phyloP scores from a whole-genome alignment of 2,888 invertebrate species.

The Spilarctia lutea region DNA sequence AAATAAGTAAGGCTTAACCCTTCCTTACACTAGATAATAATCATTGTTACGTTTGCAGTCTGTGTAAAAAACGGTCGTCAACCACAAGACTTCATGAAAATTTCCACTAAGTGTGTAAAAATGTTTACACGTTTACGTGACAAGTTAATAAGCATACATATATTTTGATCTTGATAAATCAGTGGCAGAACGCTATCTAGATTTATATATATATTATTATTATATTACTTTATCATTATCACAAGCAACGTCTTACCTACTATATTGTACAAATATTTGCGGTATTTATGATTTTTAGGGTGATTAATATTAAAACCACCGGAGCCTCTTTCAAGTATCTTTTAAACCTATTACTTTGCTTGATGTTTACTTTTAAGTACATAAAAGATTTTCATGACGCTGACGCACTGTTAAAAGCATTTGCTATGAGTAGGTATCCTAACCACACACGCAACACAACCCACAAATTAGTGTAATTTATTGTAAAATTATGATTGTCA shows the following conservation, averaged over 20 bases:
- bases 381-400: not conserved
- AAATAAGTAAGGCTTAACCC: no score
- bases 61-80: not conserved
- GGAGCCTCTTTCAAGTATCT: conserved; percentile 27
- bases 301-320: conserved; percentile 37
- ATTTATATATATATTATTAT: conserved; percentile 32
- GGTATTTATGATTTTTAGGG: conserved; percentile 48
- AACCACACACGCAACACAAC: no score
- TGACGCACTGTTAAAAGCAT: not conserved
- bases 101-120: conserved; percentile 56
- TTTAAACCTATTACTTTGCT: conserved; percentile 26
- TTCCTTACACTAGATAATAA: not conserved
- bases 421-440: not conserved
- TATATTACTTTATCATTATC: conserved; percentile 55
- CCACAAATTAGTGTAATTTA: not conserved
- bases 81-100: conserved; percentile 46
- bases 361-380: conserved; percentile 10
- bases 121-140: conserved; percentile 64
- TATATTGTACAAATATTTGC: conserved; percentile 52
- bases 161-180: conserved; percentile 73
- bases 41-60: not conserved
- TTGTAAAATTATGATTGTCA: not conserved
- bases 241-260: conserved; percentile 53
- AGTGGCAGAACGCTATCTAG: conserved; percentile 68
- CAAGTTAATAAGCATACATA: conserved; percentile 68